Evolutionary conservation across 2,888 invertebrate species (phyloP), one percentile per base, ranked within the genome.

Genomic region (Orgyia antiqua): DNA sequence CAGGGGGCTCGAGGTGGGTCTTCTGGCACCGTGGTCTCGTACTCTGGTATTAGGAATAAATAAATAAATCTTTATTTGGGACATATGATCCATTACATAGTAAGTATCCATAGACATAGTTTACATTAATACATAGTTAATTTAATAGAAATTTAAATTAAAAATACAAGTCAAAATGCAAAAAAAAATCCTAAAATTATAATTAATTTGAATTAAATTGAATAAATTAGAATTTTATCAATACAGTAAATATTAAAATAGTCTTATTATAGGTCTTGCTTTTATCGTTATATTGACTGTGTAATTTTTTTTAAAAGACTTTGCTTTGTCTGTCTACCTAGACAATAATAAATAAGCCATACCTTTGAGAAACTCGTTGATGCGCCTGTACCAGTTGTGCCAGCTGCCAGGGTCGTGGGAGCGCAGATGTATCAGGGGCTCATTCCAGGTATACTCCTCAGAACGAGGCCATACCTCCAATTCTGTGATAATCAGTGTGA

Each of bases 401-500:
- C 79, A 80, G 68, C 74, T 82, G 51, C 83, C 86, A 1, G 79
- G 66, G 51, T 86, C 80, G 13, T 55, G 55, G 2, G 69, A 55
- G 1, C 63, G 51, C 58, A 83, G 78, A 58, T 77, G 72, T 41
- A 86, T 84, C 31, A 80, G 55, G 0, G 86, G 83, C 46, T 86
- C 67, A 20, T 78, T 70, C 64, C 68, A 29, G 21, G 20, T 67
- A 59, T 72, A 77, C 40, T 78, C 77, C 1, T 76, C 76, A 0
- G 78, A 70, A 0, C 75, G 72, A 2, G 86, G 86, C 78, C 79
- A 83, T 10, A 86, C 77, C 38, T 83, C 82, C 58, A 86, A 41
- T 31, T 76, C 84, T 84, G 48, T 82, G 45, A n/a, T n/a, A n/a
- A n/a, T n/a, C n/a, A n/a, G n/a, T n/a, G n/a, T n/a, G n/a, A n/a